phyloP scores from a whole-genome alignment of 2,797 vertebrate genomes.

The Gymnothorax reevesii region DNA sequence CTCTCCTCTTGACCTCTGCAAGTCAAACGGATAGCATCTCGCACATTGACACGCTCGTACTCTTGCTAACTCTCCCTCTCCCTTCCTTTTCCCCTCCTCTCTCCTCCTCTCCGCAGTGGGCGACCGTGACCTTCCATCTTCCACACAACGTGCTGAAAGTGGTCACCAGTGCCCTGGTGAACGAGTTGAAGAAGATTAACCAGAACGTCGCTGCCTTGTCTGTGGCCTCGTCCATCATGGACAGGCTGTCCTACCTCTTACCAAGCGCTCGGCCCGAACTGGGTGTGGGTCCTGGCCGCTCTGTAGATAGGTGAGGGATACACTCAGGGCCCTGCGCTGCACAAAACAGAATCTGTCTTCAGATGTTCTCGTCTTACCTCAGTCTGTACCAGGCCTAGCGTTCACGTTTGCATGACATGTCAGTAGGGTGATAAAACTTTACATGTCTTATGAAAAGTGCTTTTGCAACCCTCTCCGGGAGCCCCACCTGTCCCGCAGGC shows the following conservation, averaged over 20 bases:
- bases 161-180: conserved; percentile 91
- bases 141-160: conserved; percentile 95
- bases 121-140: conserved; percentile 96
- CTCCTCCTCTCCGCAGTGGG: conserved; percentile 79
- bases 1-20: neutral
- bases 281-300: conserved; percentile 93
- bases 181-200: conserved; percentile 99
- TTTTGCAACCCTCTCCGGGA: too few relatives aligned
- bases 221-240: conserved; percentile 98
- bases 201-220: conserved; percentile 98
- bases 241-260: conserved; percentile 99
- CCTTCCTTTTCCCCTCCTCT: neutral
- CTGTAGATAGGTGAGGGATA: conserved; percentile 88
- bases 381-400: neutral
- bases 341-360: too few relatives aligned
- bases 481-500: too few relatives aligned
- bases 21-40: neutral
- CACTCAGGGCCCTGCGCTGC: neutral
- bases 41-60: neutral
- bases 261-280: conserved; percentile 93
- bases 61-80: neutral
- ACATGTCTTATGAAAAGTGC: too few relatives aligned
- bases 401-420: too few relatives aligned
- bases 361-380: neutral
- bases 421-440: too few relatives aligned